Conservation (phyloP, 2,113 vertebrate genomes). For the Triplophysa siluroides region DNA sequence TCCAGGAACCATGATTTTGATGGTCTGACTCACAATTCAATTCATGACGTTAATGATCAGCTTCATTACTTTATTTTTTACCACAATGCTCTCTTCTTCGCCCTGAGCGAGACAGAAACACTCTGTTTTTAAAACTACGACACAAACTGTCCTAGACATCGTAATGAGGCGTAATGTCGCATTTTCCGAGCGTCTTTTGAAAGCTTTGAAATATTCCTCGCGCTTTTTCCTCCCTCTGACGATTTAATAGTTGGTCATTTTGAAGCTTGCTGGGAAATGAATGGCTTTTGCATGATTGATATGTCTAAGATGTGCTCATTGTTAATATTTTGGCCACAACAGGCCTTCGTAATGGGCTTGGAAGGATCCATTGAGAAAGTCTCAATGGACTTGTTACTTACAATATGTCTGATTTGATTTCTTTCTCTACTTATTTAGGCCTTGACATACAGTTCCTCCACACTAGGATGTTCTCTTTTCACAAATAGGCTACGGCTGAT, state of each 20-base stretch:
- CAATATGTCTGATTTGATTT: background rate
- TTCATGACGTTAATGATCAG: background rate
- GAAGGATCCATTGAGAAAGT: constrained; percentile 9
- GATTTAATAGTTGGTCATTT: constrained; percentile 33
- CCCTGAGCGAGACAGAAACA: background rate
- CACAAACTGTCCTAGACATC: background rate
- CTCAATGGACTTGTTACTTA: constrained; percentile 19
- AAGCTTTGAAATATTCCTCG: constrained; percentile 17
- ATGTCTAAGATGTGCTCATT: constrained; percentile 22
- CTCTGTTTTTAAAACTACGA: background rate
- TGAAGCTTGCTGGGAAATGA: constrained; percentile 13
- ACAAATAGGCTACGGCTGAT: background rate
- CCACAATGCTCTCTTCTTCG: background rate
- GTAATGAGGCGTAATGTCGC: constrained; percentile 26
- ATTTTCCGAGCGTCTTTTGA: background rate
- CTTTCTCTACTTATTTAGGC: background rate
- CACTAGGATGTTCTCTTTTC: background rate
- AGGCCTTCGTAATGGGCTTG: constrained; percentile 7
- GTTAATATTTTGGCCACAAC: constrained; percentile 14
- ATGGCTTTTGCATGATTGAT: constrained; percentile 9
- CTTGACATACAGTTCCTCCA: constrained; percentile 16
- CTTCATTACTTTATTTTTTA: background rate
- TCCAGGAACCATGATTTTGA: background rate
- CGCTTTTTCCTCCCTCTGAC: background rate
- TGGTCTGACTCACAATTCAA: background rate